Base-by-base conservation (phyloP, 92 coral and sea anemone genomes). In the Palythoa grandis region DNA sequence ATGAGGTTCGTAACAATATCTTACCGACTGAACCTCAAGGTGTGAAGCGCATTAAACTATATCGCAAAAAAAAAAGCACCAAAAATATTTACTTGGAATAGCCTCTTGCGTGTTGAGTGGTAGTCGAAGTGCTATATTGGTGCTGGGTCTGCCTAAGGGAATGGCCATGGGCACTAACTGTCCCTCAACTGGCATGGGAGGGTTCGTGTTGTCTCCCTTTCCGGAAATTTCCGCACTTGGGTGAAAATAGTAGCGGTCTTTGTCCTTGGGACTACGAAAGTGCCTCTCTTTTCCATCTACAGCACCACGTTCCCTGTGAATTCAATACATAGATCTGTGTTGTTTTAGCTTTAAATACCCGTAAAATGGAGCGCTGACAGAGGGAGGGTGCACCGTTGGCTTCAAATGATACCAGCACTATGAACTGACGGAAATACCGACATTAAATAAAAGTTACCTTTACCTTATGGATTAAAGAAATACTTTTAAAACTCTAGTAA, bases 81-180 rank as follows among this genome's bases (percentile, higher is more conserved):
- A 43, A 43, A 39, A 17, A n/a, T 23, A 13, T 50, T 76, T 76
- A 76, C 80, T 60, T 52, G 65, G 25, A 22, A 24, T 40, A 3
- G 17, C 37, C 8, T 52, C 39, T 40, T 67, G 50, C 14, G 90
- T 89, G 57, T 89, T 54, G 40, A 95, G 76, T 25, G 98, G 98
- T 60, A 94, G 89, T 70, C 99, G 93, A 22, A 97, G 89, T 3
- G 94, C 92, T 53, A 95, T 93, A 56, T 97, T 93, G 68, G 95
- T 97, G 83, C 90, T 95, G 23, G 99, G 98, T 86, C 86, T 95
- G 60, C 98, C 98, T 22, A 97, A 91, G 66, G 99, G 99, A 53
- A 97, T 91, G 58, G 99, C 99, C 98, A 97, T 95, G 19, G 98
- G 96, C 60, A 95, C 90, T 65, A 95, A 86, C 66, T 93, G 95